Evolutionary conservation across 2,113 vertebrate genomes (phyloP).

Genomic region (Callospermophilus lateralis): DNA sequence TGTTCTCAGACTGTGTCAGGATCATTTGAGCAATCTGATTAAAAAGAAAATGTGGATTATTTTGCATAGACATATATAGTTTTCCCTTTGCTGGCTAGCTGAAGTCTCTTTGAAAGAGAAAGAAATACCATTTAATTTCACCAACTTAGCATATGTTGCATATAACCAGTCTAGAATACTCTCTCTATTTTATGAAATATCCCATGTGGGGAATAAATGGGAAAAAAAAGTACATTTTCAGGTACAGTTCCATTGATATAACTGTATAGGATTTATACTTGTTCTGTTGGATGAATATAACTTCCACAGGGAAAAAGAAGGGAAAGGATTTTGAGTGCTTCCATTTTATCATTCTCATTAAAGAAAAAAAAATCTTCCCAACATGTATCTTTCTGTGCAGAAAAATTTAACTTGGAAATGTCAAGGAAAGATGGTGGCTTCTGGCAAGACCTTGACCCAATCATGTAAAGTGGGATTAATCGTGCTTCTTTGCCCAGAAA

Average conservation of each 20-base stretch:
- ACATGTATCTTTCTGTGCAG: neutral
- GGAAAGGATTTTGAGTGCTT: neutral
- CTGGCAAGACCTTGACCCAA: slow-evolving; percentile 49
- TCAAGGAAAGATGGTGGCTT: neutral
- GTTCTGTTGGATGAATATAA: neutral
- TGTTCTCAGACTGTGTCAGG: neutral
- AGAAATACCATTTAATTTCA: neutral
- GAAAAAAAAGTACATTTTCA: neutral
- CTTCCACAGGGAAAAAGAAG: neutral
- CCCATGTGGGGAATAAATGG: neutral
- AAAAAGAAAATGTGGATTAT: neutral
- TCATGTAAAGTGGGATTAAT: slow-evolving; percentile 47
- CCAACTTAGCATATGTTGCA: neutral
- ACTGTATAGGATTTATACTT: neutral
- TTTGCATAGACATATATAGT: neutral
- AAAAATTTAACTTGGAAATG: slow-evolving; percentile 54
- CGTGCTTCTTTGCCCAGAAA: slow-evolving; percentile 37
- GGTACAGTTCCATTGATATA: neutral
- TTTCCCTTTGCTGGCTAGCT: neutral
- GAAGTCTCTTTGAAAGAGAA: neutral
- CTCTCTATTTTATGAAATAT: slow-evolving; percentile 3
- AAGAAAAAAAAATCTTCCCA: neutral
- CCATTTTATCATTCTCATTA: neutral
- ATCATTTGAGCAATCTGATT: neutral
- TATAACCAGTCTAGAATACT: neutral